Evolutionary conservation across 2,113 vertebrate species (phyloP), one percentile per base, ranked within the genome.

Genomic region (Phyllostomus discolor): DNA sequence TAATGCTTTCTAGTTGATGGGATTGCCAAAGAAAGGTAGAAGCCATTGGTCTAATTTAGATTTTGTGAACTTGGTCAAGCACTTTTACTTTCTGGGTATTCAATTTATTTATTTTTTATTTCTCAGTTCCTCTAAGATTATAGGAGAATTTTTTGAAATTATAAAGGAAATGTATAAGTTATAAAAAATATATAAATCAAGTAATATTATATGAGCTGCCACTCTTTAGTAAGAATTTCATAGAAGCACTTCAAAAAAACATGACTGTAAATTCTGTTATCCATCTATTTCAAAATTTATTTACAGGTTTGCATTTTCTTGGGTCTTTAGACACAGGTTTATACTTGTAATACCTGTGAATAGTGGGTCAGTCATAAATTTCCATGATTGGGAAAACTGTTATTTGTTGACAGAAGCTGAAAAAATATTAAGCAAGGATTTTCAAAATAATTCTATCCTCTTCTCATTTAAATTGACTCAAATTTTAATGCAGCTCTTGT

Each of bases 381-480:
- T 59, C 7, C 48, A 35, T 72, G 22, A 86, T 66, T 81, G 50
- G 50, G n/a, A 69, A 62, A 84, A 62, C 24, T 92, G 67, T 93
- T 76, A 93, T 91, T 84, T 75, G 52, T 64, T 89, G 73, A 73
- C 67, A 28, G 41, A 76, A 95, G 50, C 43, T 7, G 14, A 35
- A 22, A 80, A 82, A 86, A 73, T 78, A 41, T 92, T 95, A 96
- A 90, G 88, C 41, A 38, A 35, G 48, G 38, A 41, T 81, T 96
- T 90, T 35, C 10, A 50, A 31, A 43, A 50, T 81, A 54, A 81
- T 89, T 48, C 33, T 84, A 48, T 80, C 70, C 57, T 81, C 38
- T 64, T 50, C 7, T 41, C 62, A 28, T 72, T 66, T 35, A 69
- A 22, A 95, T 14, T 41, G 83, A 91, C 52, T 95, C 50, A 64